Percentiles rank a stretch among this genome's conserved stretches.
phyloP scores from a whole-genome alignment of 1,140 invertebrate genomes.

The Aphaenogaster ashmeadi region DNA sequence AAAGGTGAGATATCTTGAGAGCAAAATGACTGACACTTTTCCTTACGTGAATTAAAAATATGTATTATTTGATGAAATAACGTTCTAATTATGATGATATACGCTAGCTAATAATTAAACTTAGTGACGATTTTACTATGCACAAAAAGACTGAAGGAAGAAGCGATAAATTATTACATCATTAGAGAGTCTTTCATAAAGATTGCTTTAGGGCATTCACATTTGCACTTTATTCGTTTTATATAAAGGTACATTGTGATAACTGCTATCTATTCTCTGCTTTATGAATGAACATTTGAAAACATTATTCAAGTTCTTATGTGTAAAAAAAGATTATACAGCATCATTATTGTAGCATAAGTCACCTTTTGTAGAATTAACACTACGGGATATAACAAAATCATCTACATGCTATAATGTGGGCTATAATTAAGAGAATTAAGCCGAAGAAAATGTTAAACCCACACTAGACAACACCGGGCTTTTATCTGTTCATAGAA shows the following conservation, averaged over 20 bases:
- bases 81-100: neutral
- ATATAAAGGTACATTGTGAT: constrained; percentile 76
- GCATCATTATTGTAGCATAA: constrained; percentile 67
- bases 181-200: constrained; percentile 41
- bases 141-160: constrained; percentile 38
- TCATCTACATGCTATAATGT: constrained; percentile 60
- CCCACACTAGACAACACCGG: constrained; percentile 5
- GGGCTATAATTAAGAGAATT: constrained; percentile 48
- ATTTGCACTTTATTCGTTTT: constrained; percentile 73
- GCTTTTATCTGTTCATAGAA: constrained; percentile 38
- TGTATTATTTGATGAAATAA: constrained; percentile 8
- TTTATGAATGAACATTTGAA: constrained; percentile 82
- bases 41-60: neutral
- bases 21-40: neutral
- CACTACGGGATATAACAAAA: constrained; percentile 67
- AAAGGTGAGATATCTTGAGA: neutral
- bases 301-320: constrained; percentile 80
- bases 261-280: constrained; percentile 73
- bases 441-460: constrained; percentile 59
- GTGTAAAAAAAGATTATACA: constrained; percentile 82
- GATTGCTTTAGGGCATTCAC: constrained; percentile 52
- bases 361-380: constrained; percentile 69
- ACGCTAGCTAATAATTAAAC: constrained; percentile 30
- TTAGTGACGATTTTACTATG: neutral
- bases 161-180: constrained; percentile 49